Base-by-base conservation (phyloP, 30 jellyfish, hydroid and myxozoan genomes). In the Euphysa ruthae region DNA sequence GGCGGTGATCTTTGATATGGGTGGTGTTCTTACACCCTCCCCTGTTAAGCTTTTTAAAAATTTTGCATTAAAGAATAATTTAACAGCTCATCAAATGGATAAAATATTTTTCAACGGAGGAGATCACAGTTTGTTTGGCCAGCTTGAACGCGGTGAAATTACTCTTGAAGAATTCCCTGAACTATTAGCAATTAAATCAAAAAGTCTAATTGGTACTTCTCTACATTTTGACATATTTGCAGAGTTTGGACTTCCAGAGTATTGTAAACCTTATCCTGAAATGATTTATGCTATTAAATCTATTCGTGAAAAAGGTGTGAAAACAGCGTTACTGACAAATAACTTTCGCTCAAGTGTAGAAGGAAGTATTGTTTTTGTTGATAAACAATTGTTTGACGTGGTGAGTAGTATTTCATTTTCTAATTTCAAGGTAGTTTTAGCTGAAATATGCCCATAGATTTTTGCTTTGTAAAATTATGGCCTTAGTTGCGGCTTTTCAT, bases 1-100 rank as follows among this genome's bases (percentile, higher is more conserved):
- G 30, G 96, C 96, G 35, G 93, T 85, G 23, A 78, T 85, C 16
- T 85, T 85, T 85, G 96, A 85, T 42, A 85, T 85, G 96, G 96
- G 96, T 0, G 96, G 96, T 21, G 96, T 85, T 14, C n/a, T 85
- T 10, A 42, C 78, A 30, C 91, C 89, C 46, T 77, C 96, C 4
- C 96, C 96, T 0, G 20, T 76, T 0, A 91, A 88, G 1, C 42
- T 31, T 12, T 49, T 85, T 58, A 58, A 73, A 23, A 49, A 58
- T 10, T 85, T 65, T 78, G 93, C 75, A 32, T 84, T 43, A 26
- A 75, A 49, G 23, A 64, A 75, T 46, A 44, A 65, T 0, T 26
- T 84, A 28, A 63, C 73, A 1, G 10, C 54, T 10, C 54, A 71
- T 6, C 78, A 71, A 71, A 13, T 84, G 55, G 55, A 83, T 42